Base-by-base conservation (phyloP, 1,140 invertebrate species). In the Ceratosolen solmsi region DNA sequence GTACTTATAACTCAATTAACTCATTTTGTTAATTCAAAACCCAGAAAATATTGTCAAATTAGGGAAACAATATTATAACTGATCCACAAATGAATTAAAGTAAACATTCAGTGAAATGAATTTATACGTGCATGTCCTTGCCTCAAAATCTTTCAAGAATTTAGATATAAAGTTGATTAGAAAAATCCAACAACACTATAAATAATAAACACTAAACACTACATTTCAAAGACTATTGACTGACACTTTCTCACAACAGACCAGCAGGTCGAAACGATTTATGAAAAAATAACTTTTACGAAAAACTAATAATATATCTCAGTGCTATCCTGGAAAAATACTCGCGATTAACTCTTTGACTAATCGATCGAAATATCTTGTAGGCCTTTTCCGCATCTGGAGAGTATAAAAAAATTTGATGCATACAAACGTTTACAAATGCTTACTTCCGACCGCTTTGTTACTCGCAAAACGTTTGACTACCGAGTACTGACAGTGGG, bases 381-480 rank as follows among this genome's bases (percentile, higher is more conserved):
- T n/a, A 9, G 30, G 36, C 63, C 38, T 65, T 22, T 33, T 33
- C 33, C 63, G 20, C 63, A 68, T 68, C 20, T 38, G 36, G 22
- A n/a, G 30, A n/a, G 33, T 9, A 2, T 36, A 22, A 9, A 38
- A 68, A 68, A n/a, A 38, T 38, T 38, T n/a, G 22, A 68, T 38
- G 11, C 33, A 68, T 38, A 36, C 33, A 38, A 68, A n/a, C 20
- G 17, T 7, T 38, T 68, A 33, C 65, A 30, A 13, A 8, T 46
- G 1, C 30, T 33, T 33, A n/a, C 70, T 38, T 49, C 27, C 68
- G 84, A 86, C 79, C 84, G 83, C 85, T 86, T 86, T 83, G 88
- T 84, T 83, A 80, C 84, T 83, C 85, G 87, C 86, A 82, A 84
- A 86, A 75, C 84, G 83, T 87, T 89, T 84, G 83, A 85, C 84